Percentiles rank a stretch among this genome's conserved stretches.
These are phyloP conservation scores for Odontamblyopus rebecca DNA, from an alignment of 2,797 vertebrate genomes.

Conservation along the genomic window DNA sequence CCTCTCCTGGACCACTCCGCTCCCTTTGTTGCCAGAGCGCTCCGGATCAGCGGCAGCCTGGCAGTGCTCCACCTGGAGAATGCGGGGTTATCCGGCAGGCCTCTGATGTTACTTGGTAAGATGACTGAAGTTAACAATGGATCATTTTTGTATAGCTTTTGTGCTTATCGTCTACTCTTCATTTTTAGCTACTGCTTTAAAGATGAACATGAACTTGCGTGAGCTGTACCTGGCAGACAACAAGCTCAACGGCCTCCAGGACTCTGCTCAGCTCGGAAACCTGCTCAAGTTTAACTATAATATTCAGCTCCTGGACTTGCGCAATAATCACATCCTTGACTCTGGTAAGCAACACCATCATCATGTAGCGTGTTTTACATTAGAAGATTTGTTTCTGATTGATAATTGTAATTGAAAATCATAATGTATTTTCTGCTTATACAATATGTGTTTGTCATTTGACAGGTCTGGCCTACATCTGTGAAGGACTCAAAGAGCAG, in stretches of 20 bases:
- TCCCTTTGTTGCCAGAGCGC: constrained; percentile 91
- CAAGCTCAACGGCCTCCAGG: constrained; percentile 91
- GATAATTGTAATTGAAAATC: neutral
- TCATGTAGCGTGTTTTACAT: neutral
- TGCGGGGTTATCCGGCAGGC: constrained; percentile 85
- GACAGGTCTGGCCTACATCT: constrained; percentile 90
- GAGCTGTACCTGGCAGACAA: constrained; percentile 95
- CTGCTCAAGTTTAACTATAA: constrained; percentile 94
- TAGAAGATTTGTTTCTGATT: neutral
- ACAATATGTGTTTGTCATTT: constrained; percentile 8
- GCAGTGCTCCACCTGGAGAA: constrained; percentile 90
- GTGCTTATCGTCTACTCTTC: neutral
- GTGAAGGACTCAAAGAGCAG: constrained; percentile 95
- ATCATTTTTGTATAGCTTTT: neutral
- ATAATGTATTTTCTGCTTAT: neutral
- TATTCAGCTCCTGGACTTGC: constrained; percentile 91
- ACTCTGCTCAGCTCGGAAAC: constrained; percentile 92
- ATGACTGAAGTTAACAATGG: neutral
- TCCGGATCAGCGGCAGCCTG: constrained; percentile 93
- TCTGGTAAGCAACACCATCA: constrained; percentile 77
- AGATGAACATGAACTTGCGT: constrained; percentile 94
- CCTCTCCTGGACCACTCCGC: constrained; percentile 91
- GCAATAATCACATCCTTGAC: constrained; percentile 93
- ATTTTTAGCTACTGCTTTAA: constrained; percentile 86
- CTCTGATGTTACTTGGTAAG: constrained; percentile 92